Evolutionary conservation across 2,797 vertebrate genomes (phyloP), one percentile per base, ranked within the genome.

Genomic region (Artibeus jamaicensis): DNA sequence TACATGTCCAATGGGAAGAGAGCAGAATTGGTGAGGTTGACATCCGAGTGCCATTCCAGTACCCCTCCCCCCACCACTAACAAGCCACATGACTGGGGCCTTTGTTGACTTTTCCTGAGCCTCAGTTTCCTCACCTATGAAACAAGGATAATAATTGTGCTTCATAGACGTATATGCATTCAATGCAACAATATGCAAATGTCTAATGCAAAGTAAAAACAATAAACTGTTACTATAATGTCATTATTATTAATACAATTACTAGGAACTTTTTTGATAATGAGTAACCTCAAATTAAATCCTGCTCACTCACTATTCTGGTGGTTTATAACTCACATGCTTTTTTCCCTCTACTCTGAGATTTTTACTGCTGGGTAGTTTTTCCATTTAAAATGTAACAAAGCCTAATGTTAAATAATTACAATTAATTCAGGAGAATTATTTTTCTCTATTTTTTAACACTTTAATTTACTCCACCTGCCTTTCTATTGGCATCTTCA

Each of bases 381-480:
- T 93, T 86, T 32, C 44, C 6, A 53, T 74, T 89, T 89, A 76
- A 92, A 95, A 83, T 74, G 24, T 70, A 85, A 78, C 32, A 68
- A 68, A 73, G 62, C 5, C 16, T 5, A 55, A 55, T 55, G 0
- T 78, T 85, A 71, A 90, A 83, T 46, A 86, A 59, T 29, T 87
- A 53, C 3, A 85, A 24, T 67, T 90, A 70, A 74, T 73, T 70
- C n/a, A 19, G 18, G 65, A 93, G 34, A 89, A 71, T 68, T 73
- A 65, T 82, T 71, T 89, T 82, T 82, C 32, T 82, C 8, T 62
- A 9, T 77, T 34, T 18, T 26, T 65, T 76, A 96, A 95, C 59
- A 92, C 46, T 97, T 96, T 84, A 92, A 79, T 84, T 97, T 73
- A 94, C 78, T 79, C 73, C 44, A 37, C 68, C 94, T 92, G 53